phyloP scores from a whole-genome alignment of 1,140 invertebrate species.

The Physella acuta region DNA sequence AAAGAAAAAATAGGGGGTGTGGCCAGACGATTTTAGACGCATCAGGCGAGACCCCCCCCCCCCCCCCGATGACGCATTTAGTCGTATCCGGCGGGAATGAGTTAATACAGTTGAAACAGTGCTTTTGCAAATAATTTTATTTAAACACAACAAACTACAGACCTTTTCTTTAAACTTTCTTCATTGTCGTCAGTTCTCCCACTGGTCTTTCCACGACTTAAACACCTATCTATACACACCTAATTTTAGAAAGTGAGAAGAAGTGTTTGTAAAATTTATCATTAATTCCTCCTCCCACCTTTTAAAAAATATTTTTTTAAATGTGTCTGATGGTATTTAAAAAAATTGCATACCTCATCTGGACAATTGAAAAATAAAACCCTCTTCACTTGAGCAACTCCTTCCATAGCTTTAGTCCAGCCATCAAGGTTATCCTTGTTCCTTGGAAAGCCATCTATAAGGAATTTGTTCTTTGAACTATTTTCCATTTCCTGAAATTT shows the following conservation, averaged over 20 bases:
- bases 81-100: no score
- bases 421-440: constrained; percentile 96
- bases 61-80: background rate
- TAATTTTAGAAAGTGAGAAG: constrained; percentile 43
- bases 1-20: background rate
- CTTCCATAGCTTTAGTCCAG: constrained; percentile 84
- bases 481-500: constrained; percentile 79
- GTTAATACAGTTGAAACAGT: background rate
- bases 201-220: constrained; percentile 82
- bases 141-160: constrained; percentile 19
- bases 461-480: constrained; percentile 71
- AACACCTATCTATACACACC: constrained; percentile 79
- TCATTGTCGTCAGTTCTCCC: constrained; percentile 93
- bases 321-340: background rate
- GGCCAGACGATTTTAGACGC: background rate
- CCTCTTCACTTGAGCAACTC: constrained; percentile 82
- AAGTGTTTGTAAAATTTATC: no score
- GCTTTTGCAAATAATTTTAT: background rate
- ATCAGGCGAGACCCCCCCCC: background rate
- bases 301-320: background rate
- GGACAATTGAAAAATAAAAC: constrained; percentile 93
- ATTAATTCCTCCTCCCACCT: no score
- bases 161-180: constrained; percentile 85
- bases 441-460: constrained; percentile 98
- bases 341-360: constrained; percentile 66